These are phyloP conservation scores for Apteryx owenii DNA, from an alignment of 2,113 vertebrate genomes.

Conservation along the genomic window DNA sequence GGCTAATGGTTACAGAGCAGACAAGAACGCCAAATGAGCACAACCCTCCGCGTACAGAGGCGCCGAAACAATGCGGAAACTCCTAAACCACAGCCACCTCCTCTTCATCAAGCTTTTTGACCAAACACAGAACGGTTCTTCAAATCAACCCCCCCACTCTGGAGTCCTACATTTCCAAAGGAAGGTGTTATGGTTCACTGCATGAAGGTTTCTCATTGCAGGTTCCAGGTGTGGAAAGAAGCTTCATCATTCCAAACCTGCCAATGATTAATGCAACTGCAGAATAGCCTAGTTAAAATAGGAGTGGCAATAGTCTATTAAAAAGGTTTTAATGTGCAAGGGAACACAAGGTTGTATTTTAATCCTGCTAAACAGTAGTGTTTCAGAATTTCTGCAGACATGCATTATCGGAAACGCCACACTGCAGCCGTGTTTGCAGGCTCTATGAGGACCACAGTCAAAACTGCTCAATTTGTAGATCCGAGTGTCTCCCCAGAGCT, in stretches of 20 bases:
- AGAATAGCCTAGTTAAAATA: slow-evolving; percentile 22
- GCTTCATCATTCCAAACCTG: not conserved
- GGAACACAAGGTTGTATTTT: not conserved
- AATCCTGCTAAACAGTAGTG: not conserved
- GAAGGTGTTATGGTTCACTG: slow-evolving; percentile 43
- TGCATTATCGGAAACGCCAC: not conserved
- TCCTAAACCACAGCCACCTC: slow-evolving; percentile 1
- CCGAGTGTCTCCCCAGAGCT: not conserved
- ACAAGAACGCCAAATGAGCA: slow-evolving; percentile 64
- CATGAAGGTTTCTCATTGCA: not conserved
- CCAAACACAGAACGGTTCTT: slow-evolving; percentile 31
- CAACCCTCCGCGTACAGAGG: not conserved
- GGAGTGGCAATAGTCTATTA: not conserved
- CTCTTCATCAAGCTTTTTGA: slow-evolving; percentile 47
- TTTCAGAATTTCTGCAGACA: not conserved
- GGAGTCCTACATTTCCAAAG: slow-evolving; percentile 31
- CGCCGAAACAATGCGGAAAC: slow-evolving; percentile 47
- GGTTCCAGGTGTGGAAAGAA: slow-evolving; percentile 28
- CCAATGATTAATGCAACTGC: slow-evolving; percentile 43
- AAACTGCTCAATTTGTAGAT: not conserved
- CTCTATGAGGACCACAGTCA: not conserved
- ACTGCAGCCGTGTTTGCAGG: not conserved
- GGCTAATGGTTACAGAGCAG: slow-evolving; percentile 70
- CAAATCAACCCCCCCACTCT: slow-evolving; percentile 48
- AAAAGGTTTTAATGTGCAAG: not conserved